phyloP scores from a whole-genome alignment of 1,140 invertebrate genomes.

The Pomacea maculata region DNA sequence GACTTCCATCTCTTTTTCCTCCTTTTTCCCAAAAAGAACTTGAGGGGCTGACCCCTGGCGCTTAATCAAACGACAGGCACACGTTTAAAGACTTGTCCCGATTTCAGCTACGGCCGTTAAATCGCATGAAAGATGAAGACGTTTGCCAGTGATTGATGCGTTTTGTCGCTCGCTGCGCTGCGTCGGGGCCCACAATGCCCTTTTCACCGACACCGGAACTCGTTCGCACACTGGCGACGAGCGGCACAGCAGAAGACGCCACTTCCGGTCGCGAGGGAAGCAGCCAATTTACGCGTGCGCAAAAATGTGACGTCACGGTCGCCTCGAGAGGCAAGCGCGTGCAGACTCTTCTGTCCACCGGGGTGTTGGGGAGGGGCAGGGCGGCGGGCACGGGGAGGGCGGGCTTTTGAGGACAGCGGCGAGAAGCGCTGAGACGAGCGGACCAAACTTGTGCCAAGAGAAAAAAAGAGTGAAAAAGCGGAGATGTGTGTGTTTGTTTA shows the following conservation, averaged over 20 bases:
- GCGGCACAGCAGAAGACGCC: constrained; percentile 6
- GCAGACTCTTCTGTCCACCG: neutral
- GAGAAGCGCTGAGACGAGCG: neutral
- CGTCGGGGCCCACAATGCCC: neutral
- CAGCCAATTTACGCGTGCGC: constrained; percentile 9
- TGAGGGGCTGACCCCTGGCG: neutral
- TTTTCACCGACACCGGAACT: constrained; percentile 16
- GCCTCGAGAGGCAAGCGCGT: constrained; percentile 9
- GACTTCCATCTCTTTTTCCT: neutral
- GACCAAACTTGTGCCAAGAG: too few species aligned
- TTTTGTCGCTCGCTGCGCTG: constrained; percentile 1
- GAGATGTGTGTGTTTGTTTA: constrained; percentile 18
- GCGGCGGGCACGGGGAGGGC: too few species aligned
- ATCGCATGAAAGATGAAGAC: neutral
- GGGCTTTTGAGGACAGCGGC: neutral
- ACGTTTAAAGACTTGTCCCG: constrained; percentile 4
- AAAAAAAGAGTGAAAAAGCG: neutral
- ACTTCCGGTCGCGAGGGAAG: constrained; percentile 13
- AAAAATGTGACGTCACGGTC: constrained; percentile 18
- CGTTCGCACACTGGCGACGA: neutral
- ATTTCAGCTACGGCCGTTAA: neutral
- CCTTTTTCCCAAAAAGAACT: neutral
- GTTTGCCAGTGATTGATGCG: constrained; percentile 22
- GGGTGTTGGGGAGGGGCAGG: too few species aligned
- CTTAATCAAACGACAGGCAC: constrained; percentile 22